Percentiles rank a stretch among this genome's conserved stretches.
Evolutionary conservation across 2,888 invertebrate genomes (phyloP).

Genomic region (Eristalis tenax): DNA sequence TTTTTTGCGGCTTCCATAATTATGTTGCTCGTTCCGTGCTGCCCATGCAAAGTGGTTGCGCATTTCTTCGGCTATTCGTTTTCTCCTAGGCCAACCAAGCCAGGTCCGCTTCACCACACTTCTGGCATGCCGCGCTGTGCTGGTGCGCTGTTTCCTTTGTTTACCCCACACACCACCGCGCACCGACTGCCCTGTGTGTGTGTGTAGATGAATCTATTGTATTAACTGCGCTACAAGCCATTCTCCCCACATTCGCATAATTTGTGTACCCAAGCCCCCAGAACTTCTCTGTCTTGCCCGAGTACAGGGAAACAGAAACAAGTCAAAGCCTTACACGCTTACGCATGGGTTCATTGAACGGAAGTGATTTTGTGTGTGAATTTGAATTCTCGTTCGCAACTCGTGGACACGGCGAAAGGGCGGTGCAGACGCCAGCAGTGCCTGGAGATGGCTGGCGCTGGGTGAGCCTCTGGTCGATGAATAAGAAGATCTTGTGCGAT

Average conservation of each 20-base stretch:
- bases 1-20: conserved; percentile 61
- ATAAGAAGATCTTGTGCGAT: not conserved
- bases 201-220: conserved; percentile 34
- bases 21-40: conserved; percentile 64
- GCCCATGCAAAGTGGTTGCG: conserved; percentile 69
- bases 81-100: conserved; percentile 29
- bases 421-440: not conserved
- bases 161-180: conserved; percentile 25
- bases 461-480: not conserved
- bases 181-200: not conserved
- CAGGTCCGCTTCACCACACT: conserved; percentile 15
- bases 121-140: conserved; percentile 19
- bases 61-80: conserved; percentile 62
- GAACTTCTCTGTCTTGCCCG: not conserved
- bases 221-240: conserved; percentile 57
- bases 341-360: conserved; percentile 80
- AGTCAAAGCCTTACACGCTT: conserved; percentile 73
- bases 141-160: conserved; percentile 48
- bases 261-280: conserved; percentile 23
- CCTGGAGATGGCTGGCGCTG: not conserved
- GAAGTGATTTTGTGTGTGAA: conserved; percentile 77
- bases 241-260: conserved; percentile 60
- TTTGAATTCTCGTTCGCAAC: conserved; percentile 49
- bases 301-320: conserved; percentile 54
- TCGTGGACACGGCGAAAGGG: not conserved